Percentiles rank a stretch among this genome's conserved stretches.
Conservation (phyloP, 2,888 invertebrate species). For the Dichetophora obliterata region DNA sequence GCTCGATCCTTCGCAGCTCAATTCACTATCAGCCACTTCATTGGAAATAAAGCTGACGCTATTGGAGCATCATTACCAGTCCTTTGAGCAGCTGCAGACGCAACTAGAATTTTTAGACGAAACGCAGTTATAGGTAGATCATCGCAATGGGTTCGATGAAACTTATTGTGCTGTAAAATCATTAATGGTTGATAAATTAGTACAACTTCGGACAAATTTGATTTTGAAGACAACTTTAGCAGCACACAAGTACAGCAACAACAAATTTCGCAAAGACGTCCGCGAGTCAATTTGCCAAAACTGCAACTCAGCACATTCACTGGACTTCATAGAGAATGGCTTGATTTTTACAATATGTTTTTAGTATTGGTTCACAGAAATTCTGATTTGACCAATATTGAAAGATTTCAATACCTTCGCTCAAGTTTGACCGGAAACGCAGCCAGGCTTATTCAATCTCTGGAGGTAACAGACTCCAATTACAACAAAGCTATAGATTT, state of each 20-base stretch:
- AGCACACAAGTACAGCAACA: background rate
- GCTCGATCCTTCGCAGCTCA: background rate
- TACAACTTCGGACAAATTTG: background rate
- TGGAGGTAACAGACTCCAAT: constrained; percentile 22
- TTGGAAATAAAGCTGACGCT: background rate
- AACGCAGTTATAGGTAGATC: background rate
- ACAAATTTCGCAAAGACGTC: background rate
- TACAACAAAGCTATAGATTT: constrained; percentile 26
- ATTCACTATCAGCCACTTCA: background rate
- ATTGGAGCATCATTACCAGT: background rate
- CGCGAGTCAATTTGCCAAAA: constrained; percentile 6
- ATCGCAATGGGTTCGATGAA: background rate
- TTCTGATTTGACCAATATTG: background rate
- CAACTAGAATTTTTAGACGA: constrained; percentile 2
- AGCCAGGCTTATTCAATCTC: constrained; percentile 9
- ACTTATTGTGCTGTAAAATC: background rate
- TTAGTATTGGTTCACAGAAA: constrained; percentile 19
- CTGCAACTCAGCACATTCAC: constrained; percentile 9
- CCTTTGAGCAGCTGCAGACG: background rate
- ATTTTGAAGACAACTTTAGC: background rate
- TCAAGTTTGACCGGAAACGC: constrained; percentile 14
- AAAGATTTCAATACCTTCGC: constrained; percentile 27
- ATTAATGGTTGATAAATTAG: background rate
- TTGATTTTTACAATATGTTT: constrained; percentile 23
- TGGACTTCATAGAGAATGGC: constrained; percentile 8